phyloP scores from a whole-genome alignment of 2,888 invertebrate genomes.

The Perithous albicinctus region DNA sequence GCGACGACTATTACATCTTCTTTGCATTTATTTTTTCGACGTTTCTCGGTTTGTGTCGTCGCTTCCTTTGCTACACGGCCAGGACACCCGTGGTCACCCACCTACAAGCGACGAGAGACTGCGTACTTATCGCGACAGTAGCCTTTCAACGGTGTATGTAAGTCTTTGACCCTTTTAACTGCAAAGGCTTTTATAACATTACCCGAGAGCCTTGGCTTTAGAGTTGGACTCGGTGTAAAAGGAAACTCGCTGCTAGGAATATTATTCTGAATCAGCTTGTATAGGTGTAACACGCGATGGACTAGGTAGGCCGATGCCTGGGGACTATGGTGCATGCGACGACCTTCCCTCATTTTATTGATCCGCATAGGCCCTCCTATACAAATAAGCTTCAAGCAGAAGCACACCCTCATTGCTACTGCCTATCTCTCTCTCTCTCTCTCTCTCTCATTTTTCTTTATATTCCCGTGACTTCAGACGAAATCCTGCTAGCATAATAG shows the following conservation, averaged over 20 bases:
- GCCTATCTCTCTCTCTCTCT: slow-evolving; percentile 6
- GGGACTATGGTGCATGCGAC: slow-evolving; percentile 81
- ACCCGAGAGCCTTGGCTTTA: slow-evolving; percentile 6
- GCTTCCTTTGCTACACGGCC: slow-evolving; percentile 46
- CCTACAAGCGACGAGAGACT: slow-evolving; percentile 20
- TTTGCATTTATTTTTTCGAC: slow-evolving; percentile 11
- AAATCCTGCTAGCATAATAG: slow-evolving; percentile 71
- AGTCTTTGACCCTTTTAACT: slow-evolving; percentile 38
- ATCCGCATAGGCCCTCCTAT: slow-evolving; percentile 79
- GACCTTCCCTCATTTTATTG: slow-evolving; percentile 83
- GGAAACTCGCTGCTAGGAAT: slow-evolving; percentile 2
- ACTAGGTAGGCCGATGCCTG: slow-evolving; percentile 76
- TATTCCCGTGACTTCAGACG: slow-evolving; percentile 72
- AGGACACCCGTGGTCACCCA: slow-evolving; percentile 35
- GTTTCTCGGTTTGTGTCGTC: slow-evolving; percentile 25
- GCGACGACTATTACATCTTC: slow-evolving; percentile 65
- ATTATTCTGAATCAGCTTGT: slow-evolving; percentile 54
- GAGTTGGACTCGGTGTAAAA: neutral
- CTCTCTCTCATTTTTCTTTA: slow-evolving; percentile 30
- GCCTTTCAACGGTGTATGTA: slow-evolving; percentile 31
- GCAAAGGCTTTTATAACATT: slow-evolving; percentile 28
- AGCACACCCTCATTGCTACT: slow-evolving; percentile 71
- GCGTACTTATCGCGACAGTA: slow-evolving; percentile 23
- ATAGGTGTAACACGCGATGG: slow-evolving; percentile 64
- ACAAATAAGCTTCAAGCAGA: slow-evolving; percentile 78